phyloP scores from a whole-genome alignment of 1,140 invertebrate genomes.

The Drosophila persimilis region DNA sequence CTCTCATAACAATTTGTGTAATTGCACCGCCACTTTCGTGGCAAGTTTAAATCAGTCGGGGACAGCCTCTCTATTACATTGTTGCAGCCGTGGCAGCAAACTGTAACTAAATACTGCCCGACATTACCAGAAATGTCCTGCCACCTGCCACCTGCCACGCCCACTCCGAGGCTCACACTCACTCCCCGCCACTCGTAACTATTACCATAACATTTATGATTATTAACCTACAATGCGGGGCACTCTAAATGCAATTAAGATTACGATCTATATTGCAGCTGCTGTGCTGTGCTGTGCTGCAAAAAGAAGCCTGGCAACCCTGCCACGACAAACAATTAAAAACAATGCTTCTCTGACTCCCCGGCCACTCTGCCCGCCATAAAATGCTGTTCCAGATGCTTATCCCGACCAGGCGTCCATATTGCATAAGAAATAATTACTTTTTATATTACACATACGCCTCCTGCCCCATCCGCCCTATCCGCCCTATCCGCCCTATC shows the following conservation, averaged over 20 bases:
- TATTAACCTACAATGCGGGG: conserved; percentile 81
- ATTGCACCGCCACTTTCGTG: conserved; percentile 29
- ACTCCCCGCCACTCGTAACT: conserved; percentile 45
- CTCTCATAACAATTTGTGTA: conserved; percentile 45
- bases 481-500: neutral
- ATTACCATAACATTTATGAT: conserved; percentile 81
- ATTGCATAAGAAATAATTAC: conserved; percentile 81
- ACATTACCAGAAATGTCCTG: conserved; percentile 22
- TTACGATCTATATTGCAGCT: conserved; percentile 76
- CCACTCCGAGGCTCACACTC: neutral
- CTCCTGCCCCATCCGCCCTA: conserved; percentile 16
- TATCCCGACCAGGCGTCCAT: conserved; percentile 54
- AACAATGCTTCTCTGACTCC: conserved; percentile 62
- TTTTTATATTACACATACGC: conserved; percentile 78
- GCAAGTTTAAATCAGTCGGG: conserved; percentile 36
- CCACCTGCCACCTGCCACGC: conserved; percentile 24
- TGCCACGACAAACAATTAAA: conserved; percentile 76
- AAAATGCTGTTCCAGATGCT: conserved; percentile 78
- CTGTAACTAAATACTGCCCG: conserved; percentile 45
- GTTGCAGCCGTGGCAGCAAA: conserved; percentile 45
- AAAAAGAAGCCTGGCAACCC: conserved; percentile 55
- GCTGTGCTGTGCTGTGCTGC: conserved; percentile 36
- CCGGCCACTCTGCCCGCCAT: conserved; percentile 37
- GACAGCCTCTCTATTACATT: conserved; percentile 34
- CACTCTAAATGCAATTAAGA: conserved; percentile 81